Conservation (phyloP, 2,113 vertebrate species). For the Rhea pennata region DNA sequence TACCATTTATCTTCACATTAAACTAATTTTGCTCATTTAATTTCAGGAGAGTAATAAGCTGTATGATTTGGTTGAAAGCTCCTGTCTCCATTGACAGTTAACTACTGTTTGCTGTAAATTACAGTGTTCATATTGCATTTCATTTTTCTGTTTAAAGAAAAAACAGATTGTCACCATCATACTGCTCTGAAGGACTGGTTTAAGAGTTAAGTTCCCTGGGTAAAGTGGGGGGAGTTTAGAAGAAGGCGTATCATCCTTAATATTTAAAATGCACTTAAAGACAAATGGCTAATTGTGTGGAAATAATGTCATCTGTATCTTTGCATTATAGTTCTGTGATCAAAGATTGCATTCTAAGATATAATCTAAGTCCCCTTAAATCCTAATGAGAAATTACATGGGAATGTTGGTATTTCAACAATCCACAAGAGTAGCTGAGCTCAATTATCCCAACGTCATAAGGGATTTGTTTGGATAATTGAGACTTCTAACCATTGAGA, state of each 20-base stretch:
- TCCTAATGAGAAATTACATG: slow-evolving; percentile 67
- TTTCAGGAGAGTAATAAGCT: background rate
- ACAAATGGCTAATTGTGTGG: slow-evolving; percentile 63
- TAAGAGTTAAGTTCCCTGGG: slow-evolving; percentile 16
- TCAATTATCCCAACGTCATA: slow-evolving; percentile 51
- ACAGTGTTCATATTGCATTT: background rate
- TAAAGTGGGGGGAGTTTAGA: slow-evolving; percentile 50
- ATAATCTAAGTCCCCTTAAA: slow-evolving; percentile 61
- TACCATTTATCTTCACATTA: background rate
- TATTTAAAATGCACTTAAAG: slow-evolving; percentile 48
- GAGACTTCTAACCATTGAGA: slow-evolving; percentile 63
- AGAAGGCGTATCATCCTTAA: slow-evolving; percentile 37
- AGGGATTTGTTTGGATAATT: slow-evolving; percentile 68
- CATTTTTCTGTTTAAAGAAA: background rate
- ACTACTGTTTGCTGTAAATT: background rate
- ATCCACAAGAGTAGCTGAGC: slow-evolving; percentile 58
- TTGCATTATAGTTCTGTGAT: slow-evolving; percentile 48
- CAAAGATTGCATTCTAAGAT: slow-evolving; percentile 55
- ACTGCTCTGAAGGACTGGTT: background rate
- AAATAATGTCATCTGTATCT: slow-evolving; percentile 57
- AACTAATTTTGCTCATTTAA: background rate
- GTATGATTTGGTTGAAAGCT: background rate
- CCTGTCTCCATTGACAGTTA: background rate
- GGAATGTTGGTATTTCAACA: slow-evolving; percentile 66
- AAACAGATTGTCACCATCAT: background rate